Conservation (phyloP, 1,140 invertebrate genomes). For the Pachyrhynchus sulphureomaculatus region DNA sequence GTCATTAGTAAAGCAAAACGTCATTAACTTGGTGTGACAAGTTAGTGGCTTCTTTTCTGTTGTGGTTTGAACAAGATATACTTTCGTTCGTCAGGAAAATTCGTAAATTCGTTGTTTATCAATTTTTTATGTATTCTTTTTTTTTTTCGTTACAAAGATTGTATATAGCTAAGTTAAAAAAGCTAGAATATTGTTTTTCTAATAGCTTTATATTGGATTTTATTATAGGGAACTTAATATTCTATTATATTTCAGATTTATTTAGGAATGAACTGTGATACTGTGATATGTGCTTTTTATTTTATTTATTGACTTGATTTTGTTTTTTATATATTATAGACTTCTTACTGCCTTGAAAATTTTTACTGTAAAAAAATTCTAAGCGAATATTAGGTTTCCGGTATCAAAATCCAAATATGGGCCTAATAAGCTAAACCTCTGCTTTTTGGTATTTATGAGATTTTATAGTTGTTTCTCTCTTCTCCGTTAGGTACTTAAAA, state of each 20-base stretch:
- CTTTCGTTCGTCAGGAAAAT: too few species aligned
- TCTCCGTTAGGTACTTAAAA: constrained; percentile 44
- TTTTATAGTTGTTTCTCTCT: not conserved
- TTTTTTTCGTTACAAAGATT: too few species aligned
- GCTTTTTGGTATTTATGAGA: constrained; percentile 31
- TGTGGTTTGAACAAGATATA: too few species aligned
- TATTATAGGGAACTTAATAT: not conserved
- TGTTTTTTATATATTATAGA: not conserved
- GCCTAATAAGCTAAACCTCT: constrained; percentile 29
- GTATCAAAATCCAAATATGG: constrained; percentile 12
- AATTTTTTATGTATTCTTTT: too few species aligned
- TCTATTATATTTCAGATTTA: not conserved
- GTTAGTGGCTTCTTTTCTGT: too few species aligned
- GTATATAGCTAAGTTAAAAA: too few species aligned
- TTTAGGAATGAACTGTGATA: constrained; percentile 9
- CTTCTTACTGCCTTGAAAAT: not conserved
- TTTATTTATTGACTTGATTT: not conserved
- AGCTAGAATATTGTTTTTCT: not conserved
- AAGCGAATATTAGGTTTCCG: not conserved
- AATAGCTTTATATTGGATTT: constrained; percentile 1
- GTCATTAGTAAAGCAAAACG: too few species aligned
- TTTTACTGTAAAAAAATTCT: not conserved
- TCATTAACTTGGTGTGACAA: too few species aligned
- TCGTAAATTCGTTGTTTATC: too few species aligned
- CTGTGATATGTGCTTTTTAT: constrained; percentile 10